Evolutionary conservation across 2,797 vertebrate species (phyloP), one percentile per base, ranked within the genome.

Genomic region (Myripristis jacobus): DNA sequence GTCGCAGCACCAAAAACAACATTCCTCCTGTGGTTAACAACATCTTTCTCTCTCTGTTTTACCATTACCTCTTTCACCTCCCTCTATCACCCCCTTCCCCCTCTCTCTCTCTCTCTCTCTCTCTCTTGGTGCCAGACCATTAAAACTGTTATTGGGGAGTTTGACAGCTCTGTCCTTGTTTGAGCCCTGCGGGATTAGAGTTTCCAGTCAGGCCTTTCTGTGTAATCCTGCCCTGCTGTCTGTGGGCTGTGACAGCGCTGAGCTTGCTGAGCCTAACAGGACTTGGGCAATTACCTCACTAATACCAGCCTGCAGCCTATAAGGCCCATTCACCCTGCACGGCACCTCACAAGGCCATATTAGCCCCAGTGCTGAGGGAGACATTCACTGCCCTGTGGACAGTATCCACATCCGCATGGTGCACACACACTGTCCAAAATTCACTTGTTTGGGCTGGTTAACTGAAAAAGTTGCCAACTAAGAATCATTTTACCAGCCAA

Each of bases 1-100:
- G 31, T 31, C 4, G 3, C 4, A 31, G 31, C 53, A 24, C 58
- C n/a, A n/a, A n/a, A n/a, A 41, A 71, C 64, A 55, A 54, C 66
- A 78, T 75, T 65, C 84, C 76, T 83, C 71, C 56, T 82, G 80
- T 77, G 76, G 71, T 34, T 0, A 36, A 10, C 66, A 72, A 52
- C 61, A 11, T 44, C 51, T 69, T 51, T 9, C 52, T 36, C 7
- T 9, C 52, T 36, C 7, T 47, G n/a, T 36, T 43, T n/a, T 31
- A 24, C 36, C 9, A 10, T 12, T 31, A 34, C 36, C 24, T 50
- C 16, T 46, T 18, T 15, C 52, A 16, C 24, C 24, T 38, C 19
- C 60, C 29, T 15, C 51, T 34, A 11, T 11, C 8, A 16, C 27
- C 12, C 10, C 3, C 24, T 21, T 19, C 18, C 19, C 12, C n/a